A percentile compares a stretch with the other conserved stretches of the same genome.
Evolutionary conservation across 1,140 invertebrate genomes (phyloP).

Genomic region (Tigriopus japonicus): DNA sequence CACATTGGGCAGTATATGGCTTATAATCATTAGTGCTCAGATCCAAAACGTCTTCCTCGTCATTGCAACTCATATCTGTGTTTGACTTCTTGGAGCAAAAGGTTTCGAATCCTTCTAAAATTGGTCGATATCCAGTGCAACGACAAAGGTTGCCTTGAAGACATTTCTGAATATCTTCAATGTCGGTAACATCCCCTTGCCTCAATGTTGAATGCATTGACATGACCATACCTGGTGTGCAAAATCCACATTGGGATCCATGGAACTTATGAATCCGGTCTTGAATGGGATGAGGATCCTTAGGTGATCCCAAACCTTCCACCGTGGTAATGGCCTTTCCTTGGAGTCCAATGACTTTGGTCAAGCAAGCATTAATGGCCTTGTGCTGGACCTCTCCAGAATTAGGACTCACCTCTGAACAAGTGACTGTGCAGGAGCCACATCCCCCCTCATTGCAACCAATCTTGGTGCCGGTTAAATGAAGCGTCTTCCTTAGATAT

Average conservation of each 20-base stretch:
- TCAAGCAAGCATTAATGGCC: not conserved
- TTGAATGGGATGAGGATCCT: conserved; percentile 59
- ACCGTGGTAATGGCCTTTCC: not conserved
- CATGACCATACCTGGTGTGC: conserved; percentile 81
- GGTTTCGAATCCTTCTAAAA: conserved; percentile 59
- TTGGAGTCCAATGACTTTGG: not conserved
- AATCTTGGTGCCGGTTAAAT: not conserved
- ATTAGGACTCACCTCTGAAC: not conserved
- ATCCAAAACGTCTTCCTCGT: no score
- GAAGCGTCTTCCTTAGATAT: not conserved
- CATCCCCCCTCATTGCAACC: not conserved
- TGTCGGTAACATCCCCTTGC: conserved; percentile 36
- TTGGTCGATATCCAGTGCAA: conserved; percentile 75
- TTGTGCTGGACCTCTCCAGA: not conserved
- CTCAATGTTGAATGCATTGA: conserved; percentile 72
- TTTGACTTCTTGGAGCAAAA: conserved; percentile 16
- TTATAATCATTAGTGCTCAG: not conserved
- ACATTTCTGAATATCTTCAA: conserved; percentile 54
- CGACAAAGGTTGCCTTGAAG: conserved; percentile 74
- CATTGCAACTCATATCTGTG: no score
- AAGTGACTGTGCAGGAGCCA: not conserved
- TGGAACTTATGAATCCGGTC: conserved; percentile 66
- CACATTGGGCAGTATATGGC: not conserved
- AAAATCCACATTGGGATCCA: conserved; percentile 78
- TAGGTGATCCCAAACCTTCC: conserved; percentile 16